phyloP scores from a whole-genome alignment of 2,797 vertebrate species.

The Acipenser ruthenus region DNA sequence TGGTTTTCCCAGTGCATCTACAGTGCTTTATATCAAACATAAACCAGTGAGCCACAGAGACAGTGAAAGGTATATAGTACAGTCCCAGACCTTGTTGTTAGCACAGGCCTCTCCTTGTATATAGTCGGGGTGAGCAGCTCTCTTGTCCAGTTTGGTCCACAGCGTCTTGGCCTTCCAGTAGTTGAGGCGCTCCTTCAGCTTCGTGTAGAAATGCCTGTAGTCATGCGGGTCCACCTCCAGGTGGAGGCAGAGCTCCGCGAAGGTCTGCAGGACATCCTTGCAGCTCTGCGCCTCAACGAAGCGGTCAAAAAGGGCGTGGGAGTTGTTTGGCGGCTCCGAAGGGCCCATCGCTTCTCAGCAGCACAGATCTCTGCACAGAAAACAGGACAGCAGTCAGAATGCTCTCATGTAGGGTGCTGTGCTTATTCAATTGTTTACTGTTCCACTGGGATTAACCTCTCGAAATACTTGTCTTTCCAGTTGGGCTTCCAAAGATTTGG shows the following conservation, averaged over 20 bases:
- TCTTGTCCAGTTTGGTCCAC: constrained; percentile 85
- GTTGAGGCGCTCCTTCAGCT: constrained; percentile 78
- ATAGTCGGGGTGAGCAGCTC: constrained; percentile 69
- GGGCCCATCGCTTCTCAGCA: constrained; percentile 39
- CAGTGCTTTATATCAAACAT: no score
- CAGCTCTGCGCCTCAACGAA: constrained; percentile 71
- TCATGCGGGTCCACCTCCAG: constrained; percentile 61
- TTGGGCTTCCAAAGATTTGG: no score
- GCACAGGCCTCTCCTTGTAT: constrained; percentile 69
- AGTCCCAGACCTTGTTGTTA: constrained; percentile 66
- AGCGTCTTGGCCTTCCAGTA: constrained; percentile 89
- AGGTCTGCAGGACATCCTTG: constrained; percentile 65
- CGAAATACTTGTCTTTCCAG: no score
- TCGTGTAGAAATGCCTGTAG: constrained; percentile 61
- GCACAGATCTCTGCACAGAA: no score
- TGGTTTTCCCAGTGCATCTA: no score
- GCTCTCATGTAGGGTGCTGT: no score
- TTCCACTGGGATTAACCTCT: no score
- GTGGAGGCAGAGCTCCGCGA: constrained; percentile 61
- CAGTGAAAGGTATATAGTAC: no score
- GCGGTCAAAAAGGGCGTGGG: constrained; percentile 69
- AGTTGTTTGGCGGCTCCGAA: constrained; percentile 45
- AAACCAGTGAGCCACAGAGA: no score
- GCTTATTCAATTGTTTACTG: no score
- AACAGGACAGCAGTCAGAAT: no score